Conservation (phyloP, 2,888 invertebrate genomes). For the Calliphora vomitoria region DNA sequence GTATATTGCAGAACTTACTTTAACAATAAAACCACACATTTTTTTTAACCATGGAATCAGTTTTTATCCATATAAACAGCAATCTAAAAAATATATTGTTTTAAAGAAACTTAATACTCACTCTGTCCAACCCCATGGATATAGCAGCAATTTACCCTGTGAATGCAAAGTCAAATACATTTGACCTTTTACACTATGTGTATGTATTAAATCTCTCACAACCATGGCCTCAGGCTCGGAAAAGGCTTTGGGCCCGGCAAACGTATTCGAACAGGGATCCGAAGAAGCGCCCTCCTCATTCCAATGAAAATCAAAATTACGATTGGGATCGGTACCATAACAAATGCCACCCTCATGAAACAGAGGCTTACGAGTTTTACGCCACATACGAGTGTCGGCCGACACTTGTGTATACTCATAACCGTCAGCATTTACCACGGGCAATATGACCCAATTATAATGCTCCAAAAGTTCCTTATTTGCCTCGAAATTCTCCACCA, state of each 20-base stretch:
- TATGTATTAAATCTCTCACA: constrained; percentile 86
- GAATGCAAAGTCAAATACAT: constrained; percentile 91
- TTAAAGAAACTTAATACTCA: constrained; percentile 79
- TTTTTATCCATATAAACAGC: too few relatives aligned
- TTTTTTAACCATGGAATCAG: too few relatives aligned
- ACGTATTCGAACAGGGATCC: constrained; percentile 87
- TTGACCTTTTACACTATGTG: constrained; percentile 84
- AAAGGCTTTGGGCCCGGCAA: constrained; percentile 87
- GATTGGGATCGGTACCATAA: constrained; percentile 90
- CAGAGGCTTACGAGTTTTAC: constrained; percentile 88
- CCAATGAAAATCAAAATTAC: constrained; percentile 91
- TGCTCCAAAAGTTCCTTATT: constrained; percentile 85
- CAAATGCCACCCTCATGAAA: constrained; percentile 84
- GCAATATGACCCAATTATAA: constrained; percentile 88
- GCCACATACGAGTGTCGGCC: constrained; percentile 85
- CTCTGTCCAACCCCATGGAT: constrained; percentile 88
- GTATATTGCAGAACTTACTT: too few relatives aligned
- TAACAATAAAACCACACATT: too few relatives aligned
- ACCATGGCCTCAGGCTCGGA: constrained; percentile 89
- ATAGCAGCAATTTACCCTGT: constrained; percentile 88
- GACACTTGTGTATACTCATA: constrained; percentile 87
- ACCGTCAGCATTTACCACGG: constrained; percentile 90
- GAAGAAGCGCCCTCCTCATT: constrained; percentile 85
- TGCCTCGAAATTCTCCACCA: constrained; percentile 85
- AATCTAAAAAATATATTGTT: too few relatives aligned